Base-by-base conservation (phyloP, 1,140 invertebrate species). In the Heliconius eleuchia region DNA sequence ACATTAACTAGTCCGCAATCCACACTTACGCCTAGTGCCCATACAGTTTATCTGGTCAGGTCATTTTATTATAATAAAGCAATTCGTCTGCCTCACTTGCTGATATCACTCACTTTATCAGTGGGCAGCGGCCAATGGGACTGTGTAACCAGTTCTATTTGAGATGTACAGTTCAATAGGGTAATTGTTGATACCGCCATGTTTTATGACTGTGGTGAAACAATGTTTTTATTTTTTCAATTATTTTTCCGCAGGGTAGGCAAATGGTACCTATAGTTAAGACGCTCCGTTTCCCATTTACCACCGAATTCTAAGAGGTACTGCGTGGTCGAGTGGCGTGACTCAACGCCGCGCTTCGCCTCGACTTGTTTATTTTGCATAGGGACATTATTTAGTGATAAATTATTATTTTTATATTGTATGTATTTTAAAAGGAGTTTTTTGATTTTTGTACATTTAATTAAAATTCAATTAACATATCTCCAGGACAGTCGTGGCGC, bases 141-240 rank as follows among this genome's bases (percentile, higher is more conserved):
- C 60, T 5, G 23, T 60, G 57, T 57, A 76, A 78, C 76, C 76
- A 78, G 76, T 78, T 78, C 39, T 46, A 57, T 19, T n/a, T 72
- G 60, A 66, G 60, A 66, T 66, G 60, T 66, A 66, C 60, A 30
- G 60, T 73, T 73, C 72, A 73, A 46, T 27, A 42, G 72, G 72
- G 39, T 73, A 46, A 73, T 73, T 73, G 39, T 39, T 23, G 23
- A 46, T 73, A 42, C 11, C 23, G 19, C 6, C 13, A 39, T 39
- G 39, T 37, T 73, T 39, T 27, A 42, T 11, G 19, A 8, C n/a
- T 8, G 23, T 60, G n/a, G 57, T 8, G 57, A 27, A 60, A 60
- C 27, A 13, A 30, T 23, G 9, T 66, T 66, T 11, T 66, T 27
- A 42, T 13, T 30, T 66, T 0, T 66, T n/a, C 1, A 18, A 11